phyloP scores from a whole-genome alignment of 2,797 vertebrate genomes.

The Chromis chromis region DNA sequence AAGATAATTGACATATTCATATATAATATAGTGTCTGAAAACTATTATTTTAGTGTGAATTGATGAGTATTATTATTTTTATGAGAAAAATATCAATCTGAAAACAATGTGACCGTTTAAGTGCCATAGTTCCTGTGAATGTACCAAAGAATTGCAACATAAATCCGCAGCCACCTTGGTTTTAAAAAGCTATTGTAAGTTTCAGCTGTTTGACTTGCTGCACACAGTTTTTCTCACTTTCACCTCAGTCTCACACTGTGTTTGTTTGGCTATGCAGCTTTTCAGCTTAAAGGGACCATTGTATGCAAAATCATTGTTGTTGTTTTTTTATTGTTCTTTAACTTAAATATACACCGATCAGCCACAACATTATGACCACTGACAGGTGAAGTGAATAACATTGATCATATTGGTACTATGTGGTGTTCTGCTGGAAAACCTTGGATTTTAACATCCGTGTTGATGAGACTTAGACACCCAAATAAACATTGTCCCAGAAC shows the following conservation, averaged over 20 bases:
- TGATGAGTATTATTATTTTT: not conserved
- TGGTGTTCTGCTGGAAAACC: too few species aligned
- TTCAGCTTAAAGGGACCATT: conserved; percentile 14
- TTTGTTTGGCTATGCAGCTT: not conserved
- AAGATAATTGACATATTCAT: not conserved
- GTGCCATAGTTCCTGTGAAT: too few species aligned
- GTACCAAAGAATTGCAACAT: too few species aligned
- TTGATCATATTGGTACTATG: too few species aligned
- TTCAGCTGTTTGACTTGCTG: not conserved
- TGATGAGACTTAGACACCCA: too few species aligned
- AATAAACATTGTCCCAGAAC: too few species aligned
- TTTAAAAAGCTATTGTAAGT: not conserved
- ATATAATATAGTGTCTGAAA: not conserved
- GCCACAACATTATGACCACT: too few species aligned
- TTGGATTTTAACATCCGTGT: too few species aligned
- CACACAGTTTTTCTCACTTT: not conserved
- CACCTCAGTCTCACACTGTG: not conserved
- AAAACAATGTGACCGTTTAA: not conserved
- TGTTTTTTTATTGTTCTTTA: not conserved
- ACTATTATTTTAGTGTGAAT: not conserved
- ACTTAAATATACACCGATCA: too few species aligned
- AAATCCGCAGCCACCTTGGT: not conserved
- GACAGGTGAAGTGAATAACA: too few species aligned
- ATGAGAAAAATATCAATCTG: not conserved
- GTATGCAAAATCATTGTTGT: not conserved